Evolutionary conservation across 2,888 invertebrate genomes (phyloP).

Genomic region (Pseudococcus viburni): DNA sequence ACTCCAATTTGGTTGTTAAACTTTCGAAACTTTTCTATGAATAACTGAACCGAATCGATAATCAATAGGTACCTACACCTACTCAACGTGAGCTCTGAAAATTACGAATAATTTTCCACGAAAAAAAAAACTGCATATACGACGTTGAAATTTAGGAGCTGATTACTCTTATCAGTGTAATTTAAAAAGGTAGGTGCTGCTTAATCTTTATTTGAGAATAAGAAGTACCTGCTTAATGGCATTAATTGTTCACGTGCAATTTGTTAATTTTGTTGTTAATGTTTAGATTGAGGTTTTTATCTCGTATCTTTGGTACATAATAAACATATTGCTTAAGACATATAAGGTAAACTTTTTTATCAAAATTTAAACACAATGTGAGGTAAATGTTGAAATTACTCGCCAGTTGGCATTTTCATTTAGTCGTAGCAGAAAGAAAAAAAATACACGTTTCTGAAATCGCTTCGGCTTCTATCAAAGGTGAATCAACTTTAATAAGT

Average conservation of each 20-base stretch:
- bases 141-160: constrained; percentile 13
- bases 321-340: constrained; percentile 54
- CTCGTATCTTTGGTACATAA: constrained; percentile 53
- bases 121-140: constrained; percentile 26
- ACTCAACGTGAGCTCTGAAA: not conserved
- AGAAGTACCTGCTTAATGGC: constrained; percentile 43
- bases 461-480: constrained; percentile 16
- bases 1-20: not conserved
- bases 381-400: constrained; percentile 3
- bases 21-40: not conserved
- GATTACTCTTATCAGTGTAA: constrained; percentile 29
- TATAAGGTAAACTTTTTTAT: constrained; percentile 51
- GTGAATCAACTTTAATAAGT: constrained; percentile 47
- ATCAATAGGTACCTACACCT: not conserved
- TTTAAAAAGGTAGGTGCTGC: constrained; percentile 18
- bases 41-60: not conserved
- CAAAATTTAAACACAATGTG: constrained; percentile 47
- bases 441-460: constrained; percentile 19
- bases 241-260: constrained; percentile 57
- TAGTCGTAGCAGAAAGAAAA: not conserved
- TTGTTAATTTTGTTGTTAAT: constrained; percentile 59
- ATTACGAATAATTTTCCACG: constrained; percentile 1
- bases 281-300: constrained; percentile 49
- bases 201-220: constrained; percentile 45
- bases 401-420: not conserved